Evolutionary conservation across 2,797 vertebrate species (phyloP).

Genomic region (Siniperca scherzeri): DNA sequence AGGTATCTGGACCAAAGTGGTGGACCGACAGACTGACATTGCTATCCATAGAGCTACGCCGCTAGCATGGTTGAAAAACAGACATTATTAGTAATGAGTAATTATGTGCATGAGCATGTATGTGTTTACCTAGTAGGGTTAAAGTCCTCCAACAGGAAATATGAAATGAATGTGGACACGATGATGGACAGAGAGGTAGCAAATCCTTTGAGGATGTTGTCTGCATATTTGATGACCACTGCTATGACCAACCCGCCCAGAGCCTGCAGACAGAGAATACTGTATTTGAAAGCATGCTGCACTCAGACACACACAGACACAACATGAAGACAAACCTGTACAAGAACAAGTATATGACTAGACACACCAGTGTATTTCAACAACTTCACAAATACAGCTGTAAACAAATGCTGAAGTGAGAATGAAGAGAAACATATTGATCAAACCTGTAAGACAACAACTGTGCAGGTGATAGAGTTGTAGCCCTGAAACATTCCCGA

Average conservation of each 20-base stretch:
- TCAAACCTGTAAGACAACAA: slow-evolving; percentile 93
- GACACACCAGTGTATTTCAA: neutral
- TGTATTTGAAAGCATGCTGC: neutral
- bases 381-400: neutral
- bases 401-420: neutral
- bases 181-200: slow-evolving; percentile 98
- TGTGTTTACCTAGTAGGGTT: slow-evolving; percentile 91
- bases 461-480: slow-evolving; percentile 91
- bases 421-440: neutral
- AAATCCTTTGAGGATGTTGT: slow-evolving; percentile 99
- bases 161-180: slow-evolving; percentile 94
- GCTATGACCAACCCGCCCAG: slow-evolving; percentile 95
- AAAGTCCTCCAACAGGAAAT: slow-evolving; percentile 96
- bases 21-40: neutral
- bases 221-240: slow-evolving; percentile 98
- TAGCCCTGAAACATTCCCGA: slow-evolving; percentile 97
- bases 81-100: neutral
- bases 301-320: neutral
- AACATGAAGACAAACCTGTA: neutral
- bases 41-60: neutral
- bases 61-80: neutral
- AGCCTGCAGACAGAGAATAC: slow-evolving; percentile 86
- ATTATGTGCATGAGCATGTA: neutral
- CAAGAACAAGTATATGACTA: neutral
- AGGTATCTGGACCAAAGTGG: neutral